Base-by-base conservation (phyloP, 2,113 vertebrate genomes). In the Semnornis frantzii region DNA sequence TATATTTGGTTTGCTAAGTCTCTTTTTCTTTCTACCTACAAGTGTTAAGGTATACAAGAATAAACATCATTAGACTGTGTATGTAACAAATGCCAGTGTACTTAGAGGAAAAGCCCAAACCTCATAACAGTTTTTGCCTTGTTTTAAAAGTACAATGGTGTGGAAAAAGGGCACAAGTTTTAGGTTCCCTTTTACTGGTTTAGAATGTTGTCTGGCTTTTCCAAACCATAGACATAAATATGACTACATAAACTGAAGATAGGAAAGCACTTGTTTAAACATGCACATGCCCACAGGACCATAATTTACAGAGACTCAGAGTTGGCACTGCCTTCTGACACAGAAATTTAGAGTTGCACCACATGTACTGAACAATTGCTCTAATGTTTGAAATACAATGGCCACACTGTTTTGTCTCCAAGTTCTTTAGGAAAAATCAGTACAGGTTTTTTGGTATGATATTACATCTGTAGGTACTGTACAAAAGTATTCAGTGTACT, bases 311-410 rank as follows among this genome's bases (percentile, higher is more conserved):
- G 89, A 91, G 46, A 74, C 76, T 86, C 44, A 46, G 80, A 84
- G 84, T 7, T 96, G 91, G 91, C 92, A 95, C 54, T 0, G 0
- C 54, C 33, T 65, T 92, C 94, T 96, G 88, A 93, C 91, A 94
- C 1, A 86, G 74, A 96, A 95, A 85, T 82, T 89, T 77, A 79
- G 69, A 31, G 89, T 92, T 95, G 54, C 70, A 87, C 89, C 94
- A 93, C 75, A 84, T 46, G 21, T 82, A 88, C 71, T 54, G 77
- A 96, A 95, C 95, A 96, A 93, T 96, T 92, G 90, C 82, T 90
- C 86, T 92, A 96, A 96, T 94, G 92, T 96, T 89, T 92, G 66
- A 88, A 96, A 93, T 82, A 96, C 92, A 96, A 95, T 94, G 82
- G 55, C 44, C 79, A 78, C 82, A 86, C 70, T 97, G 85, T 96